Evolutionary conservation across 2,888 invertebrate species (phyloP), one percentile per base, ranked within the genome.

Genomic region (Noctuana brunneofusca): DNA sequence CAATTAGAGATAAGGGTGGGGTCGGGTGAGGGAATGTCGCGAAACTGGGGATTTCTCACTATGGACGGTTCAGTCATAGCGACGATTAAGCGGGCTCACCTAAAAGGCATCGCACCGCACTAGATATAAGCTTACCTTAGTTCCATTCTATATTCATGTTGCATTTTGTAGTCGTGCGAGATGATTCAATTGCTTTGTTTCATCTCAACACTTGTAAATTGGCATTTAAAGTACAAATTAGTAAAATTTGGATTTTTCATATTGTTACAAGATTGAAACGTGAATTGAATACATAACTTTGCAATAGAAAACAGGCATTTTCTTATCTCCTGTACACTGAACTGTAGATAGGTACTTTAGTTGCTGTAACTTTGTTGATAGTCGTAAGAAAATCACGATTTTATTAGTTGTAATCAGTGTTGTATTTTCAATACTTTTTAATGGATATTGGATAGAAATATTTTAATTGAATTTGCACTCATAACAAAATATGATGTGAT

Each of bases 201-300:
- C 89, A 85, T 87, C 89, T 88, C 89, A 79, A 82, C 83, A 86
- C 87, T 79, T 88, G 89, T 87, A 84, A 83, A 89, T 89, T 88
- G 89, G 89, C 90, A 90, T 89, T 90, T 90, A 90, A 90, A 91
- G 90, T 91, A 90, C 91, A 91, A 91, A 90, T 87, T 89, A 89
- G 90, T 90, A 89, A 89, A 90, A 87, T 89, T 88, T 86, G 83
- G 87, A 90, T 89, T 89, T 88, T 88, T 90, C 82, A 83, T 89
- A 88, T 91, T 90, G 90, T 91, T 91, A 88, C 90, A 91, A n/a
- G n/a, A n/a, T n/a, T n/a, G n/a, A 78, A 81, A 78, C 74, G 64
- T 65, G 68, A 67, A 71, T 66, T 67, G 65, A 66, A 65, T 66
- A 65, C 57, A 64, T 64, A 65, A 69, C 64, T 65, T 65, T 27